Base-by-base conservation (phyloP, 2,797 vertebrate genomes). In the Rhincodon typus region DNA sequence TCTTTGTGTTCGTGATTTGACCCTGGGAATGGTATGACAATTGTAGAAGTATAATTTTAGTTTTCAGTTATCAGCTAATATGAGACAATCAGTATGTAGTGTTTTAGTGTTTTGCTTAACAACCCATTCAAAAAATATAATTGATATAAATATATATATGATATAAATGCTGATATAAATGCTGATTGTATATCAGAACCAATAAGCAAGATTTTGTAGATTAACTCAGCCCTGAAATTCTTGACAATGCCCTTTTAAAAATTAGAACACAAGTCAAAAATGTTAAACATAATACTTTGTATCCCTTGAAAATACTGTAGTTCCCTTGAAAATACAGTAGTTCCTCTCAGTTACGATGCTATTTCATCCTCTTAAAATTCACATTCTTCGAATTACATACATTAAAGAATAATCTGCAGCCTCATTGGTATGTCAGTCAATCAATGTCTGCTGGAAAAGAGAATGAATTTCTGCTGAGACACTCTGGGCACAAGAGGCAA, bases 401-500 rank as follows among this genome's bases (percentile, higher is more conserved):
- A 94, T 23, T 72, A 72, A 94, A 74, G 67, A 46, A 94, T 94
- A 50, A 74, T 74, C 67, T 42, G 27, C 25, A 74, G 12, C 67
- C 30, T 66, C 7, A 3, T 38, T n/a, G 57, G n/a, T 91, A 23
- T 38, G 19, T 67, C 42, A 72, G 25, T 34, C 38, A 17, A 69
- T 94, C 93, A 72, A 50, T 94, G 7, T 94, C 66, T 70, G 3
- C n/a, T n/a, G n/a, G n/a, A n/a, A n/a, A n/a, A n/a, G n/a, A 12
- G 25, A 70, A 94, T 94, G 25, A 34, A 25, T 70, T 67, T 94
- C 57, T 42, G 66, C 91, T 70, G 91, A 94, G 67, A 94, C n/a
- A n/a, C n/a, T n/a, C n/a, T n/a, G n/a, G n/a, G n/a, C n/a, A n/a
- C n/a, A n/a, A n/a, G n/a, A n/a, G n/a, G n/a, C n/a, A n/a, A n/a